These are phyloP conservation scores for Synanthedon andrenaeformis DNA, from an alignment of 2,888 invertebrate genomes.

Conservation along the genomic window DNA sequence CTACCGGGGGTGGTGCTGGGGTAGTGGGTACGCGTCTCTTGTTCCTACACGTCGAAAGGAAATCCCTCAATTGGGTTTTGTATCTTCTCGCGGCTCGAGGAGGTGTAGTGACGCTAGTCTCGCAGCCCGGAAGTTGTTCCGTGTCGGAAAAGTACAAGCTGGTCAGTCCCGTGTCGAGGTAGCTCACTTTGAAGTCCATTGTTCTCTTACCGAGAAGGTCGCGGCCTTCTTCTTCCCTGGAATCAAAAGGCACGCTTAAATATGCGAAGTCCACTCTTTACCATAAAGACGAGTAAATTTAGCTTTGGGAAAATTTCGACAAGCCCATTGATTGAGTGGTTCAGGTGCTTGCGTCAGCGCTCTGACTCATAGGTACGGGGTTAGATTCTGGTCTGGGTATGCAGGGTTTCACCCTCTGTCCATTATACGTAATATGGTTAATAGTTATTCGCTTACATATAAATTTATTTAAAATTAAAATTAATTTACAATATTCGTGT, in stretches of 20 bases:
- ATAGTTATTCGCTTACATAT: no score
- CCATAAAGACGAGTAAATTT: no score
- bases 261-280: neutral
- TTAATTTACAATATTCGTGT: no score
- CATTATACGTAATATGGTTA: no score
- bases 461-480: no score
- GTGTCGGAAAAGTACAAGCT: slow-evolving; percentile 91
- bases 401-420: no score
- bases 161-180: slow-evolving; percentile 92
- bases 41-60: slow-evolving; percentile 90
- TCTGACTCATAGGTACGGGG: no score
- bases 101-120: slow-evolving; percentile 74
- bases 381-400: no score
- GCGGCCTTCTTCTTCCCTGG: slow-evolving; percentile 97
- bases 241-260: slow-evolving; percentile 15
- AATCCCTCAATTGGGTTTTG: slow-evolving; percentile 93
- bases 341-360: no score
- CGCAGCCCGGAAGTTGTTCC: slow-evolving; percentile 78
- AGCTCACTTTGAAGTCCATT: slow-evolving; percentile 99
- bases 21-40: slow-evolving; percentile 75
- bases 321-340: no score
- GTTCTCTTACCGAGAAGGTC: slow-evolving; percentile 97
- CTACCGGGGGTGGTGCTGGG: slow-evolving; percentile 75
- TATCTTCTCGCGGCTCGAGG: slow-evolving; percentile 89
- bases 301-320: no score